Conservation (phyloP, 2,888 invertebrate species). For the Drosophila borealis region DNA sequence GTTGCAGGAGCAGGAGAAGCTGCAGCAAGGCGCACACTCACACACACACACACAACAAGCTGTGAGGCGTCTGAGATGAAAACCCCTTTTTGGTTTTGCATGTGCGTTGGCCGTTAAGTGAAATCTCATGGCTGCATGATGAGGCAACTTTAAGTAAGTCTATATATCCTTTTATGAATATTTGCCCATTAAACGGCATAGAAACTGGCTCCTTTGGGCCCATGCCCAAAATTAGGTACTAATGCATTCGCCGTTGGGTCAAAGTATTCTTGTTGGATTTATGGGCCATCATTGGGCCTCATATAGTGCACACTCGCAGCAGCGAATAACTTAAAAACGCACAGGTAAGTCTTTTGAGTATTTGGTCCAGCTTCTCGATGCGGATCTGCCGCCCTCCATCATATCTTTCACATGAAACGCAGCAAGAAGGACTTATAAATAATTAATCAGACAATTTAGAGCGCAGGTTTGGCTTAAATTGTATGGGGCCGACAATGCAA, state of each 20-base stretch:
- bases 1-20: constrained; percentile 19
- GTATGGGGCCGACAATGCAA: constrained; percentile 38
- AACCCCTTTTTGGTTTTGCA: constrained; percentile 50
- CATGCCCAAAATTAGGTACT: constrained; percentile 1
- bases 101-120: constrained; percentile 58
- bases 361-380: neutral
- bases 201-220: neutral
- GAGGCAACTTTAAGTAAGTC: constrained; percentile 42
- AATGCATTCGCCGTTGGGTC: constrained; percentile 16
- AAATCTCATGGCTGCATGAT: constrained; percentile 54
- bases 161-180: constrained; percentile 49
- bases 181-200: constrained; percentile 30
- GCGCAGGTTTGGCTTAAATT: constrained; percentile 21
- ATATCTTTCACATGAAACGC: neutral
- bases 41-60: neutral
- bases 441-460: constrained; percentile 55
- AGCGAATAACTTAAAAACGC: neutral
- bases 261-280: constrained; percentile 20
- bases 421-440: constrained; percentile 33
- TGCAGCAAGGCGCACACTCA: constrained; percentile 9
- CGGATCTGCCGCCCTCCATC: neutral
- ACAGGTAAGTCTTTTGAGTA: neutral
- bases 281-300: constrained; percentile 38
- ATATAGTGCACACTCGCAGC: constrained; percentile 12
- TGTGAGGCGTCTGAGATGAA: constrained; percentile 6